phyloP scores from a whole-genome alignment of 1,140 invertebrate species.

The Stegodyphus mimosarum region DNA sequence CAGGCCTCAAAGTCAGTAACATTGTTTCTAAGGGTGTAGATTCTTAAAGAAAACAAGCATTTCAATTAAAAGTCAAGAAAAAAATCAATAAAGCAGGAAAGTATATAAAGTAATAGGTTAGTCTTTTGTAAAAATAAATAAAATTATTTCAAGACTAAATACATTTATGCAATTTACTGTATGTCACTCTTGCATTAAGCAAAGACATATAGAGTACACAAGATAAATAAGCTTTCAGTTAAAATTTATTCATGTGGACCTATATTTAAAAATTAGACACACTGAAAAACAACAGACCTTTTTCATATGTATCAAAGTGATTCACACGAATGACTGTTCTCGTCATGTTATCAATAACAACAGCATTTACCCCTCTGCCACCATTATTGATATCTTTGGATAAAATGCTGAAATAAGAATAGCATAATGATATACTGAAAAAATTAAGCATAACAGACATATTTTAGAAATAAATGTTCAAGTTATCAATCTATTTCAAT shows the following conservation, averaged over 20 bases:
- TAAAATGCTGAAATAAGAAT: slow-evolving; percentile 66
- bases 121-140: too few species aligned
- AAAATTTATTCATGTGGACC: too few species aligned
- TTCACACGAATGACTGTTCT: slow-evolving; percentile 64
- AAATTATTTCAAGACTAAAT: too few species aligned
- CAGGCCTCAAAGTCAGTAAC: slow-evolving; percentile 67
- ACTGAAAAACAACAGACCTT: slow-evolving; percentile 64
- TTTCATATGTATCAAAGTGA: slow-evolving; percentile 70
- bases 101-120: too few species aligned
- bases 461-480: background rate
- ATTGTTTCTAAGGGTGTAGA: slow-evolving; percentile 69
- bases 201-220: too few species aligned
- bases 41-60: slow-evolving; percentile 65
- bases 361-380: slow-evolving; percentile 71
- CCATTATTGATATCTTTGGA: slow-evolving; percentile 68
- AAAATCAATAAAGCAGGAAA: too few species aligned
- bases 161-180: too few species aligned
- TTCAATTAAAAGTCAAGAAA: background rate
- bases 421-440: slow-evolving; percentile 10
- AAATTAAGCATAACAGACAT: background rate
- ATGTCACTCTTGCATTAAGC: too few species aligned
- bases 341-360: slow-evolving; percentile 67
- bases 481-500: too few species aligned
- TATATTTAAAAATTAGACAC: too few species aligned
- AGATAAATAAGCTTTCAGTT: too few species aligned